These are phyloP conservation scores for Strix aluco DNA, from an alignment of 2,113 vertebrate genomes.

Conservation along the genomic window DNA sequence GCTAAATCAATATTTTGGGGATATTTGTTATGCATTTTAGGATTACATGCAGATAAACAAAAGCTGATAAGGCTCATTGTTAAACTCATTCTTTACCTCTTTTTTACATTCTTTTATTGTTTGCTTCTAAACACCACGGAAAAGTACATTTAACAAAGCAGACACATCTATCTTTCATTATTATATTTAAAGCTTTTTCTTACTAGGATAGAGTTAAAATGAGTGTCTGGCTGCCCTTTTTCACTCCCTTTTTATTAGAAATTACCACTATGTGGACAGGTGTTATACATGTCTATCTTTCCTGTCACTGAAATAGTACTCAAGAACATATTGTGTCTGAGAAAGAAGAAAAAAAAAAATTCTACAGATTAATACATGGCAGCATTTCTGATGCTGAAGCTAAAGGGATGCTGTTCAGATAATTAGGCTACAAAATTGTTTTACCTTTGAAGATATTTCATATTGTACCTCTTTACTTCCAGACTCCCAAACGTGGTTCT, in stretches of 20 bases:
- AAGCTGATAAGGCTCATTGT: not conserved
- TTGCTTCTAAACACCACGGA: not conserved
- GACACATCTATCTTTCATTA: not conserved
- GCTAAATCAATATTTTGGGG: not conserved
- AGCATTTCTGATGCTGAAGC: not conserved
- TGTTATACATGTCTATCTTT: not conserved
- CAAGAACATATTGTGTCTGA: not conserved
- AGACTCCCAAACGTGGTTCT: not conserved
- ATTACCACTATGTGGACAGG: not conserved
- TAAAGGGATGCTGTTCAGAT: not conserved
- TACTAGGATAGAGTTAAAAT: not conserved
- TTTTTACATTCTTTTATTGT: not conserved
- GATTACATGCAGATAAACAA: not conserved
- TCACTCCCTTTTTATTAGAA: not conserved
- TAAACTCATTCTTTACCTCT: not conserved
- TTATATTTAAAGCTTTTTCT: not conserved
- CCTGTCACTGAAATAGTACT: not conserved
- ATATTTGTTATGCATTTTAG: not conserved
- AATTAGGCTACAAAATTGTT: conserved; percentile 52
- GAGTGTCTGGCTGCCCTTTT: not conserved
- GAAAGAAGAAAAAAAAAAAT: not conserved
- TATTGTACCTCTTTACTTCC: conserved; percentile 9
- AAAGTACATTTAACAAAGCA: not conserved
- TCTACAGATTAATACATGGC: not conserved
- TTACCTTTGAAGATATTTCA: conserved; percentile 40